Conservation (phyloP, 2,797 vertebrate genomes). For the Parambassis ranga region DNA sequence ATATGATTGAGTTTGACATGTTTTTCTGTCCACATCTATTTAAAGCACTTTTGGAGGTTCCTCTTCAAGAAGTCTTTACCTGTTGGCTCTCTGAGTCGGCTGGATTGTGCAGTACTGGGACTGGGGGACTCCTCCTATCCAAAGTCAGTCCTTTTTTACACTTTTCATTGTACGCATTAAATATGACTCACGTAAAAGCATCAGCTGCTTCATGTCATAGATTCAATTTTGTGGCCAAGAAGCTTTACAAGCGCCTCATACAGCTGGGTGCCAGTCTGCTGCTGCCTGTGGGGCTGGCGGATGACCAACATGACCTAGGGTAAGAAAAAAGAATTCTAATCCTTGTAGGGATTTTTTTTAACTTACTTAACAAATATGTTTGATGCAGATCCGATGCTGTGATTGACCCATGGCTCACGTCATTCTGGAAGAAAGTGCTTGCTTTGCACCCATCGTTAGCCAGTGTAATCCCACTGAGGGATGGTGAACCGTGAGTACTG, state of each 20-base stretch:
- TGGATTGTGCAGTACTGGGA: slow-evolving; percentile 91
- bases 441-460: slow-evolving; percentile 76
- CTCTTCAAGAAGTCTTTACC: slow-evolving; percentile 91
- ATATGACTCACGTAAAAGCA: not conserved
- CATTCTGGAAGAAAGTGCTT: slow-evolving; percentile 86
- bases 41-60: slow-evolving; percentile 94
- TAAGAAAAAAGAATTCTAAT: slow-evolving; percentile 70
- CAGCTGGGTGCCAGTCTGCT: slow-evolving; percentile 88
- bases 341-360: no score
- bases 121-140: slow-evolving; percentile 95
- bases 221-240: slow-evolving; percentile 97
- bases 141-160: slow-evolving; percentile 77
- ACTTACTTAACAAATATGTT: no score
- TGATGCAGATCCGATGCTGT: slow-evolving; percentile 86
- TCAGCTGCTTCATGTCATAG: slow-evolving; percentile 60
- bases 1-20: not conserved
- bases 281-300: slow-evolving; percentile 85
- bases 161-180: not conserved
- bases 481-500: slow-evolving; percentile 83
- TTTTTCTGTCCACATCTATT: not conserved
- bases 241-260: slow-evolving; percentile 88
- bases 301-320: slow-evolving; percentile 96
- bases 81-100: slow-evolving; percentile 80
- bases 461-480: slow-evolving; percentile 69
- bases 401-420: slow-evolving; percentile 87